Evolutionary conservation across 1,140 invertebrate genomes (phyloP).

Genomic region (Orchesella cincta): DNA sequence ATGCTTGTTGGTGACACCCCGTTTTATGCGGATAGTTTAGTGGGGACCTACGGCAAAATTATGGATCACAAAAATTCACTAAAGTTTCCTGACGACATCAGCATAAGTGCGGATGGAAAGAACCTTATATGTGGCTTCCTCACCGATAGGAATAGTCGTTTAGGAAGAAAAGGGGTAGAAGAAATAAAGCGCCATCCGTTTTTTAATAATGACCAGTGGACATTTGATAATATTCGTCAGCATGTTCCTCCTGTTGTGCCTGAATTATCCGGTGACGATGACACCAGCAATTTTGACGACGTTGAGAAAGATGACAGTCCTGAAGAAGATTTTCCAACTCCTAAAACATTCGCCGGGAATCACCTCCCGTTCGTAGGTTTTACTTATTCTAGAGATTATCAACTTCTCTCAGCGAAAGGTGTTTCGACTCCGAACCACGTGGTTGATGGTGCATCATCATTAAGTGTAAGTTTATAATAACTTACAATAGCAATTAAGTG

Average conservation of each 20-base stretch:
- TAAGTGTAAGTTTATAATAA: not conserved
- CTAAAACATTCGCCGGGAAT: slow-evolving; percentile 97
- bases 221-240: slow-evolving; percentile 91
- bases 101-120: slow-evolving; percentile 85
- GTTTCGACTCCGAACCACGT: slow-evolving; percentile 9
- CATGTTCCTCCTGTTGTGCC: slow-evolving; percentile 93
- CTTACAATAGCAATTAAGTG: not conserved
- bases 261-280: slow-evolving; percentile 91
- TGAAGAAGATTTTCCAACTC: slow-evolving; percentile 89
- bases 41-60: slow-evolving; percentile 98
- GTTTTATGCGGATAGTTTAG: slow-evolving; percentile 97
- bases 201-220: slow-evolving; percentile 97
- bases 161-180: slow-evolving; percentile 90
- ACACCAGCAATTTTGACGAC: slow-evolving; percentile 98
- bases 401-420: slow-evolving; percentile 56
- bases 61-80: slow-evolving; percentile 98
- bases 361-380: slow-evolving; percentile 99
- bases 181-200: slow-evolving; percentile 95
- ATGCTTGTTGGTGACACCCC: slow-evolving; percentile 99
- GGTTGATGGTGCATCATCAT: not conserved
- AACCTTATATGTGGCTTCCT: slow-evolving; percentile 90
- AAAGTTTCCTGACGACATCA: slow-evolving; percentile 89
- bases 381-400: slow-evolving; percentile 91
- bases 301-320: slow-evolving; percentile 87
- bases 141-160: slow-evolving; percentile 82